Evolutionary conservation across 2,797 vertebrate species (phyloP).

Genomic region (Spea hammondii): DNA sequence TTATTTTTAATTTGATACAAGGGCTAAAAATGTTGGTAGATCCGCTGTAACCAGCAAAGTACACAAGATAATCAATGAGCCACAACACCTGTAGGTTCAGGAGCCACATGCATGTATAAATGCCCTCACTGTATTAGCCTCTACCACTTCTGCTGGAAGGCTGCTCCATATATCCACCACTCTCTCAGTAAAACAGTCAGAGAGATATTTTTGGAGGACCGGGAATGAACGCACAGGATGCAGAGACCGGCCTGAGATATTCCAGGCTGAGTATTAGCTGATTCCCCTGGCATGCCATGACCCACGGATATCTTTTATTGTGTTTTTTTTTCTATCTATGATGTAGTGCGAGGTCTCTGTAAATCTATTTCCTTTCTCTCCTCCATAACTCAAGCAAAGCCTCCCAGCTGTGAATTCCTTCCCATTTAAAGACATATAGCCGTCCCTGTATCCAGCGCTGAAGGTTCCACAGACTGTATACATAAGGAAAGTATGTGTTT

Average conservation of each 20-base stretch:
- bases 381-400: background rate
- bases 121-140: too few relatives aligned
- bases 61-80: too few relatives aligned
- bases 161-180: too few relatives aligned
- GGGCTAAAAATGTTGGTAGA: too few relatives aligned
- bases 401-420: conserved; percentile 26
- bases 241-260: background rate
- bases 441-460: background rate
- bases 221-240: too few relatives aligned
- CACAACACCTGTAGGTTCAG: too few relatives aligned
- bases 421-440: conserved; percentile 45
- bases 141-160: too few relatives aligned
- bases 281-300: conserved; percentile 9
- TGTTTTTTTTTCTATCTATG: background rate
- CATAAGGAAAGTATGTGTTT: background rate
- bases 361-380: conserved; percentile 22
- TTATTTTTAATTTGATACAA: too few relatives aligned
- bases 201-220: too few relatives aligned
- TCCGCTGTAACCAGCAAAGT: too few relatives aligned
- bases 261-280: conserved; percentile 3
- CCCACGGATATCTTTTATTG: conserved; percentile 4
- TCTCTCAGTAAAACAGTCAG: too few relatives aligned
- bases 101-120: too few relatives aligned
- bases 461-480: background rate
- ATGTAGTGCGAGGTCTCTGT: background rate